Evolutionary conservation across 1,140 invertebrate species (phyloP), one percentile per base, ranked within the genome.

Genomic region (Sycophaga agraensis): DNA sequence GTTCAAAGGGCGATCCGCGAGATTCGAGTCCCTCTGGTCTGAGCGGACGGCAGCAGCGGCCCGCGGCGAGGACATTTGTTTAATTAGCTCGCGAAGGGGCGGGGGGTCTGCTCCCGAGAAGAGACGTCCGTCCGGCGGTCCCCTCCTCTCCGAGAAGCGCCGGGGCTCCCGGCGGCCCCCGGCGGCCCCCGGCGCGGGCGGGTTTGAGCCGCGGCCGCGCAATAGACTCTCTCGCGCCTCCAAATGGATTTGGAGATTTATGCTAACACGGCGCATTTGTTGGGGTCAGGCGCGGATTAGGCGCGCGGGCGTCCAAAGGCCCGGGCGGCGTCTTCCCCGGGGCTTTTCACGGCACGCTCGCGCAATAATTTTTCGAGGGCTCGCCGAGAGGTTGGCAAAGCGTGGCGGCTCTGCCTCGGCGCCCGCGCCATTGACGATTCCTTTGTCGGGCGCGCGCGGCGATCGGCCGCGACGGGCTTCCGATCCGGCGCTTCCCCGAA

Each of bases 201-300:
- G n/a, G n/a, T n/a, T n/a, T n/a, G n/a, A n/a, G n/a, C n/a, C n/a
- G n/a, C n/a, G n/a, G n/a, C 17, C 66, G 64, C 65, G 75, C 76
- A 81, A 79, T 76, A 79, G 76, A 70, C 73, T 53, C 54, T n/a
- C n/a, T 78, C 74, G 73, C 72, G 74, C 70, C 72, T 77, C 68
- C 71, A 80, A 81, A 80, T 79, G 78, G 73, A 80, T 81, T 80
- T 79, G 69, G 70, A 81, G 79, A 81, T 81, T 80, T 80, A 81
- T 80, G 75, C 72, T 74, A 81, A 79, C 77, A 77, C 75, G 77
- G 64, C 66, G 73, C 77, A 78, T 80, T 80, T 79, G 71, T 78
- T 77, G 64, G 70, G 53, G 48, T 67, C 61, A 51, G 54, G 68
- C 66, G 60, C 68, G 63, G 65, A 68, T 72, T 69, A 71, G 67